These are phyloP conservation scores for Nesogale talazaci DNA, from an alignment of 2,113 vertebrate species.

Conservation along the genomic window DNA sequence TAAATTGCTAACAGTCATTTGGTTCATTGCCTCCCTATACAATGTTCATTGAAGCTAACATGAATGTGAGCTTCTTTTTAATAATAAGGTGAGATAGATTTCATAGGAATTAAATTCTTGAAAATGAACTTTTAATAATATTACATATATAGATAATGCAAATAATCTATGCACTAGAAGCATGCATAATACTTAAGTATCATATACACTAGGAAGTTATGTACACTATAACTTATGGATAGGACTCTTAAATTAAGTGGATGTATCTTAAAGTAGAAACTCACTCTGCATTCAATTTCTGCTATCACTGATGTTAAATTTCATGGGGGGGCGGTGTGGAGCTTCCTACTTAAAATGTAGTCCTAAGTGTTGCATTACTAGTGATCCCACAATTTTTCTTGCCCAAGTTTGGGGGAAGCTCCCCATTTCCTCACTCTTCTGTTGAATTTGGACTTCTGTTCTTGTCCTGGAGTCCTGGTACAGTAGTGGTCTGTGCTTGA, in stretches of 20 bases:
- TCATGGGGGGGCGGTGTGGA: no score
- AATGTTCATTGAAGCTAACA: neutral
- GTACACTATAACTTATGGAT: no score
- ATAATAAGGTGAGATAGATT: neutral
- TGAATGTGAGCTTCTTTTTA: neutral
- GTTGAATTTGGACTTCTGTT: neutral
- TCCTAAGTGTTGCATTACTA: neutral
- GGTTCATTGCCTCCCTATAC: neutral
- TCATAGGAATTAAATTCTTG: neutral
- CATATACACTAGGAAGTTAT: neutral
- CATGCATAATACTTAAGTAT: neutral
- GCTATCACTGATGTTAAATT: neutral
- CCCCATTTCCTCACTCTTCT: neutral
- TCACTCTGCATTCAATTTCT: neutral
- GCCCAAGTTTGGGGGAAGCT: neutral
- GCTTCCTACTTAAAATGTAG: neutral
- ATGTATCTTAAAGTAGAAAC: neutral
- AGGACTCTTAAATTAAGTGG: neutral
- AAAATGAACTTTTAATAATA: neutral
- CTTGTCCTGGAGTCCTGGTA: neutral
- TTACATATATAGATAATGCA: neutral
- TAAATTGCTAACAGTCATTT: constrained; percentile 22
- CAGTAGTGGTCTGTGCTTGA: no score
- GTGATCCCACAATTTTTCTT: neutral
- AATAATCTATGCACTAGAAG: neutral